Percentiles rank a stretch among this genome's conserved stretches.
Conservation (phyloP, 2,113 vertebrate species). For the Girardinichthys multiradiatus region DNA sequence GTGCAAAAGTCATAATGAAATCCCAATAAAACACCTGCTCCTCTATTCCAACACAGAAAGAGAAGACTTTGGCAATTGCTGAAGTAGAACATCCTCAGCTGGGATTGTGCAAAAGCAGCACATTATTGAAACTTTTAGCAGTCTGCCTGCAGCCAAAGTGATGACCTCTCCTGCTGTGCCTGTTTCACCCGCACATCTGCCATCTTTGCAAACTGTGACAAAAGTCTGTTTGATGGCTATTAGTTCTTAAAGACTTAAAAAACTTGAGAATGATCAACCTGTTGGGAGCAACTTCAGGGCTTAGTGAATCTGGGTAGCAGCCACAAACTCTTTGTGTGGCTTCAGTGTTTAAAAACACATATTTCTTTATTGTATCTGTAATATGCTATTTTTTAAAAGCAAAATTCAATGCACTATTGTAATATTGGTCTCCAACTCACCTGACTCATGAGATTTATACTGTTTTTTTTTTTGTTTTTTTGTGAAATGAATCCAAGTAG, state of each 20-base stretch:
- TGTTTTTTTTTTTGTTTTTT: not conserved
- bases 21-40: slow-evolving; percentile 26
- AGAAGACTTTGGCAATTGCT: slow-evolving; percentile 33
- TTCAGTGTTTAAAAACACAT: too few species aligned
- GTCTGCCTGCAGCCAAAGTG: slow-evolving; percentile 65
- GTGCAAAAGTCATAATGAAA: slow-evolving; percentile 4
- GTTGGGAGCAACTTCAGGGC: slow-evolving; percentile 17
- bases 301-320: not conserved
- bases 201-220: slow-evolving; percentile 56
- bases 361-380: too few species aligned
- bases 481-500: not conserved
- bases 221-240: slow-evolving; percentile 58
- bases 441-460: not conserved
- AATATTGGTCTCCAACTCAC: not conserved
- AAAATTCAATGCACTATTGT: too few species aligned
- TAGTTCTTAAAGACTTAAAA: slow-evolving; percentile 44
- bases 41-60: slow-evolving; percentile 9
- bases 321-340: too few species aligned
- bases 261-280: slow-evolving; percentile 38
- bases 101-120: slow-evolving; percentile 65
- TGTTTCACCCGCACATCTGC: slow-evolving; percentile 68
- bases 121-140: slow-evolving; percentile 71
- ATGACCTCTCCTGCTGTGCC: slow-evolving; percentile 67
- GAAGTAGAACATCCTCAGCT: slow-evolving; percentile 54
- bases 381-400: too few species aligned